A percentile compares a stretch with the other conserved stretches of the same genome.
Evolutionary conservation across 2,797 vertebrate species (phyloP).

Genomic region (Anolis apletophallus): DNA sequence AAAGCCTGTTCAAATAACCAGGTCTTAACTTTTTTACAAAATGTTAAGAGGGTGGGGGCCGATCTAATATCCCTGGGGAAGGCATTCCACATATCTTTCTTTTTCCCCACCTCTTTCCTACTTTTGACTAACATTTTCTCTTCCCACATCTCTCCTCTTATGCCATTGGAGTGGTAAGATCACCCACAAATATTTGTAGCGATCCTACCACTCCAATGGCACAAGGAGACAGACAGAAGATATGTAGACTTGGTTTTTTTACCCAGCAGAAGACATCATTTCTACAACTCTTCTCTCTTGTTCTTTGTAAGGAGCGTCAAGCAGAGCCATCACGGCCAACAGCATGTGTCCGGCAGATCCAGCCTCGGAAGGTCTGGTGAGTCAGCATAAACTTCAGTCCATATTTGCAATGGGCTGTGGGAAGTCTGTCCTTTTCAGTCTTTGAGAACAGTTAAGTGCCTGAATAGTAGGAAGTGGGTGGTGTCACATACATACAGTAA

Average conservation of each 20-base stretch:
- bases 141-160: neutral
- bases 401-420: neutral
- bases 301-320: neutral
- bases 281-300: neutral
- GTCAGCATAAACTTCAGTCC: neutral
- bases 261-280: neutral
- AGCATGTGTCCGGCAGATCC: conserved; percentile 35
- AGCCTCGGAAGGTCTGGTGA: conserved; percentile 22
- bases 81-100: too few species aligned
- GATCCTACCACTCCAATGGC: neutral
- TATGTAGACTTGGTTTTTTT: neutral
- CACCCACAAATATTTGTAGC: neutral
- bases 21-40: too few species aligned
- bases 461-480: neutral
- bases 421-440: too few species aligned
- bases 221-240: neutral
- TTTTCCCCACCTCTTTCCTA: neutral
- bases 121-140: neutral
- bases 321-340: neutral
- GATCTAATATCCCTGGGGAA: too few species aligned
- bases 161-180: too few species aligned
- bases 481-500: neutral
- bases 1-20: too few species aligned
- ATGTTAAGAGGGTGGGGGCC: too few species aligned
- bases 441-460: neutral